Conservation (phyloP, 2,888 invertebrate genomes). For the Seira ritae region DNA sequence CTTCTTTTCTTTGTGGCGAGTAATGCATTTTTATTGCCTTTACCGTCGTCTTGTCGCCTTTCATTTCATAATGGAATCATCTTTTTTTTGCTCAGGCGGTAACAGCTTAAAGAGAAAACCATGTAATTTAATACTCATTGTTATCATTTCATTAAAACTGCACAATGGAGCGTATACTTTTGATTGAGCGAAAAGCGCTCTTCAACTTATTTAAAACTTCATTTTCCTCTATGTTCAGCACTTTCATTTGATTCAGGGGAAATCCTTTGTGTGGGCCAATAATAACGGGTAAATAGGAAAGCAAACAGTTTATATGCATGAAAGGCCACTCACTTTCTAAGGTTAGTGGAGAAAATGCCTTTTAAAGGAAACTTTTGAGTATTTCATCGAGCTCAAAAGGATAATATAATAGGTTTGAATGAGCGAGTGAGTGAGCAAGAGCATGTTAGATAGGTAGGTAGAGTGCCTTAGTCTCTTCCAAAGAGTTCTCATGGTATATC, state of each 20-base stretch:
- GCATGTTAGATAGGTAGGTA: too few relatives aligned
- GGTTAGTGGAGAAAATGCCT: not conserved
- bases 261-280: constrained; percentile 16
- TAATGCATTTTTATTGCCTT: constrained; percentile 1
- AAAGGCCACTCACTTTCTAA: not conserved
- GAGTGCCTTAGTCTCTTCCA: not conserved
- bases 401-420: not conserved
- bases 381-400: not conserved
- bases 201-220: constrained; percentile 17
- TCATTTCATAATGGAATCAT: too few relatives aligned
- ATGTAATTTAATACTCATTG: constrained; percentile 24
- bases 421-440: not conserved
- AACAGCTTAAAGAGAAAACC: constrained; percentile 5
- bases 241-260: too few relatives aligned
- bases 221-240: not conserved
- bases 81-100: not conserved
- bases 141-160: constrained; percentile 46
- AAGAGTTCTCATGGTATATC: constrained; percentile 11
- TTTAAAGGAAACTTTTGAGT: constrained; percentile 1
- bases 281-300: constrained; percentile 22
- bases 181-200: constrained; percentile 18
- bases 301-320: constrained; percentile 28
- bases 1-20: not conserved
- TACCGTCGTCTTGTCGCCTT: too few relatives aligned
- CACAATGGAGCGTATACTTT: constrained; percentile 18